Base-by-base conservation (phyloP, 2,888 invertebrate species). In the Galerucella nymphaeae region DNA sequence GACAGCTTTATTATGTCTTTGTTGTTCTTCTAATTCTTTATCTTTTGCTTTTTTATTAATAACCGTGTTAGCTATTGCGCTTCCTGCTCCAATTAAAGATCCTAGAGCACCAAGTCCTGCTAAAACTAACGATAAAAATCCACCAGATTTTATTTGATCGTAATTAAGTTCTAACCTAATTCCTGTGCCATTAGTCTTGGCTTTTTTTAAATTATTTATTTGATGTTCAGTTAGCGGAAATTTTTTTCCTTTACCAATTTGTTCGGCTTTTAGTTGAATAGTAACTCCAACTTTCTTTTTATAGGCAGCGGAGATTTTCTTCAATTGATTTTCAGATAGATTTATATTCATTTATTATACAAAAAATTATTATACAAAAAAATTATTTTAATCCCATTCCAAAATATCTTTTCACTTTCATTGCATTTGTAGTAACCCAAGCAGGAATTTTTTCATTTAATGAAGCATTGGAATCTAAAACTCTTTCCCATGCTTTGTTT, bases 11-110 rank as follows among this genome's bases (percentile, higher is more conserved):
- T 63, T 42, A 41, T 63, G 63, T 63, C 45, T 63, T 63, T 63
- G 14, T 63, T 63, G 45, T 42, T 42, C 42, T 41, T 63, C 45
- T 63, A 63, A 41, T 13, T 63, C 63, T 18, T 63, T 41, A 42
- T 63, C 45, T 63, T 63, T 63, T 45, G 63, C 63, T 41, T 63
- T 38, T 10, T 63, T 45, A 63, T 63, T 63, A 10, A 41, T 63
- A 63, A 63, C 42, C 1, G 63, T 41, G 16, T 41, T 63, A 59
- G 59, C 59, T 16, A 59, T 59, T 13, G 59, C 59, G 14, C 59
- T 59, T 59, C 59, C 59, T 59, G 63, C 63, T 63, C 20, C 63
- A 63, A 63, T 63, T n/a, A 63, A 63, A 14, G 63, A 63, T n/a
- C 63, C 63, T n/a, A 63, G 11, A n/a, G 63, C 63, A 14, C 63